These are phyloP conservation scores for Phataginus tetradactyla DNA, from an alignment of 2,797 vertebrate species.

Conservation along the genomic window DNA sequence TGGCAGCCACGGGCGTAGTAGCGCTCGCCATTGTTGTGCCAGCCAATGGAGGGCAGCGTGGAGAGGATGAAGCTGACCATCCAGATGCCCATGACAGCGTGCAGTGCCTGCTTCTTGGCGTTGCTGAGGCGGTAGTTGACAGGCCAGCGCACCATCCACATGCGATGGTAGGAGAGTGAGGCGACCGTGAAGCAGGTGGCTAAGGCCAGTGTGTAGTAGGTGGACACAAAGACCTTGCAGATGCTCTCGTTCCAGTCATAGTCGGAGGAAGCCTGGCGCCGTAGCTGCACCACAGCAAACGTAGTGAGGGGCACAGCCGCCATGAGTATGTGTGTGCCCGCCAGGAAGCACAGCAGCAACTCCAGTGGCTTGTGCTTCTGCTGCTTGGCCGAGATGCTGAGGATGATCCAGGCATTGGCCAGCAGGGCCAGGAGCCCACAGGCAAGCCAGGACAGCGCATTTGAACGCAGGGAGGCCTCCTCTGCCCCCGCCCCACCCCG, in stretches of 20 bases:
- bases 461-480: slow-evolving; percentile 88
- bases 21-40: slow-evolving; percentile 90
- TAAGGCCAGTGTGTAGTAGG: slow-evolving; percentile 89
- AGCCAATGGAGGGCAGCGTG: slow-evolving; percentile 90
- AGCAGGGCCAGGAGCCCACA: slow-evolving; percentile 89
- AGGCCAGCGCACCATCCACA: slow-evolving; percentile 92
- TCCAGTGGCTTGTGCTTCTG: slow-evolving; percentile 91
- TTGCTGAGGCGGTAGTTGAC: slow-evolving; percentile 91
- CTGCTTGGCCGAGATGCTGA: slow-evolving; percentile 90
- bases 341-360: slow-evolving; percentile 89
- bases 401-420: slow-evolving; percentile 91
- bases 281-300: slow-evolving; percentile 89
- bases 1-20: slow-evolving; percentile 90
- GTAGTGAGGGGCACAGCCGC: slow-evolving; percentile 89
- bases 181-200: slow-evolving; percentile 91
- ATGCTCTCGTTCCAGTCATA: slow-evolving; percentile 91
- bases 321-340: slow-evolving; percentile 90
- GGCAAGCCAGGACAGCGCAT: slow-evolving; percentile 89
- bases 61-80: slow-evolving; percentile 91
- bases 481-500: slow-evolving; percentile 76
- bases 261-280: slow-evolving; percentile 87
- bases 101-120: slow-evolving; percentile 90
- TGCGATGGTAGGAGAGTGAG: slow-evolving; percentile 90
- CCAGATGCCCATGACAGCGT: slow-evolving; percentile 90
- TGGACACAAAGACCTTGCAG: slow-evolving; percentile 92